These are phyloP conservation scores for Fistularia commersonii DNA, from an alignment of 2,797 vertebrate species.

Conservation along the genomic window DNA sequence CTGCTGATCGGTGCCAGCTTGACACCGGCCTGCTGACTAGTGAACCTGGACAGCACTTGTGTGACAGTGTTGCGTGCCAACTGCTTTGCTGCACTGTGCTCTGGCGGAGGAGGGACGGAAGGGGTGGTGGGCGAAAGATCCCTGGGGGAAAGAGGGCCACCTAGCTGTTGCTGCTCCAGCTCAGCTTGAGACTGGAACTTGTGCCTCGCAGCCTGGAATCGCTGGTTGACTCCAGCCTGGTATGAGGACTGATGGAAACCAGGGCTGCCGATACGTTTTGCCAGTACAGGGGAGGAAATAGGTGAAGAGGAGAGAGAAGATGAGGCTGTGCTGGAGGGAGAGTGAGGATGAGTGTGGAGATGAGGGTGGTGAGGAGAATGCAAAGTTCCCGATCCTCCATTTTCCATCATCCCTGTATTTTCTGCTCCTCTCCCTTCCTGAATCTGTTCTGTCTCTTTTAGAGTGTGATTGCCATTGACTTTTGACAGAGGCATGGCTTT, in stretches of 20 bases:
- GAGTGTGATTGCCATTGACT: conserved; percentile 66
- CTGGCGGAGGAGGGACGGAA: conserved; percentile 78
- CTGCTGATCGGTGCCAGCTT: conserved; percentile 85
- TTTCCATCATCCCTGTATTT: conserved; percentile 74
- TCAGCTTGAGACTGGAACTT: conserved; percentile 95
- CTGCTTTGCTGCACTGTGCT: conserved; percentile 89
- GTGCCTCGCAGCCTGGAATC: conserved; percentile 94
- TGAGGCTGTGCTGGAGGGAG: conserved; percentile 88
- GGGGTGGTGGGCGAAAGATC: conserved; percentile 90
- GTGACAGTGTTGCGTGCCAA: conserved; percentile 96
- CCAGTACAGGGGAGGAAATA: conserved; percentile 88
- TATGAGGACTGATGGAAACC: conserved; percentile 89
- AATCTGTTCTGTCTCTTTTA: conserved; percentile 55
- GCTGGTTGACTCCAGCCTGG: conserved; percentile 92
- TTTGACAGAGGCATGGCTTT: conserved; percentile 55
- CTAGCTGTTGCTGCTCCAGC: conserved; percentile 84
- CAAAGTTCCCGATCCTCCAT: conserved; percentile 66
- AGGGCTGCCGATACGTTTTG: conserved; percentile 82
- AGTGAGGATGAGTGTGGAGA: conserved; percentile 66
- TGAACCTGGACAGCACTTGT: conserved; percentile 96
- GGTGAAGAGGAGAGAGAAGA: conserved; percentile 94
- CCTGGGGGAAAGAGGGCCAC: conserved; percentile 83
- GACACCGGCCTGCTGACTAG: conserved; percentile 86
- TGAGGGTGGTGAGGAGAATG: conserved; percentile 68
- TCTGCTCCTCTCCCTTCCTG: conserved; percentile 63